Evolutionary conservation across 2,113 vertebrate species (phyloP), one percentile per base, ranked within the genome.

Genomic region (Anser cygnoides): DNA sequence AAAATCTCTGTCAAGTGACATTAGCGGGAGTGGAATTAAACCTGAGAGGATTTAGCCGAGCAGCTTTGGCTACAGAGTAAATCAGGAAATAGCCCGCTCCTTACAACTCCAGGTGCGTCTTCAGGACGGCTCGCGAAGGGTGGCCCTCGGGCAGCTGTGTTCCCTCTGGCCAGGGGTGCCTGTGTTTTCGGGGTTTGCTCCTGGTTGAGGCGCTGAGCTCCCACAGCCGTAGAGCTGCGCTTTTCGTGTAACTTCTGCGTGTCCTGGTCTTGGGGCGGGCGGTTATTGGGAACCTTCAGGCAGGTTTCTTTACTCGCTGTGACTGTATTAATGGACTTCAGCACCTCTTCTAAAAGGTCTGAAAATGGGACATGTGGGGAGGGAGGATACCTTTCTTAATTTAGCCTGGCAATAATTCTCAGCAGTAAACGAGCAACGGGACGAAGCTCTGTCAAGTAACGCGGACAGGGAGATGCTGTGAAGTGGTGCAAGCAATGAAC

Each of bases 1-100:
- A 96, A 96, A 94, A 96, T 90, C 93, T 92, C 90, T 92, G 93
- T 96, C 95, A 96, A 70, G 84, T 2, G 54, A 87, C 78, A 91
- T 96, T 96, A 96, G 79, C 81, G 65, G 50, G 91, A 90, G 82
- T 3, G 6, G 90, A 94, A 85, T 92, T 96, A 92, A 91, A 91
- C 37, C 90, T 93, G 78, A 86, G 68, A 84, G 93, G 95, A 96
- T 96, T 97, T 92, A 85, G 65, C 49, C 19, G 4, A 97, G 92
- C 93, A 68, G 96, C 95, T 96, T 96, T 92, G 89, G 84, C 84
- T 86, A 13, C 14, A 10, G 74, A 83, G 74, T 92, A 94, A 93
- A 93, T 91, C 91, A 83, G 95, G 91, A 96, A 94, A 83, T 87
- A 75, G 26, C n/a, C 17, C 33, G 1, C 68, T 63, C 39, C 0